phyloP scores from a whole-genome alignment of 92 coral and sea anemone genomes.

The Galaxea fascicularis region DNA sequence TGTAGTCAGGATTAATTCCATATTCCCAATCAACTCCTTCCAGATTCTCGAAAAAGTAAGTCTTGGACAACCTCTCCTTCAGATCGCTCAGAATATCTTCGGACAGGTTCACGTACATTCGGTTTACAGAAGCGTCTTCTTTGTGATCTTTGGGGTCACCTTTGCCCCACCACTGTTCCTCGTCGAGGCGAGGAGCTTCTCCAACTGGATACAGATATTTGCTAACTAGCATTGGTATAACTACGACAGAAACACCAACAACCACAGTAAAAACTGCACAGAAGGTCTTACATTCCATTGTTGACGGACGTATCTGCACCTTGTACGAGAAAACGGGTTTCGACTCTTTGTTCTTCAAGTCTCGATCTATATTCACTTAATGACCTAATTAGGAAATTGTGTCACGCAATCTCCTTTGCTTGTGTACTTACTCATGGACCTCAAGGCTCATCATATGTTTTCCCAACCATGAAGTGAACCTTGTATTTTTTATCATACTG shows the following conservation, averaged over 20 bases:
- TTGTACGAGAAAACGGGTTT: not conserved
- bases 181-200: constrained; percentile 23
- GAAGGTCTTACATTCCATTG: constrained; percentile 30
- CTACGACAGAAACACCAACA: constrained; percentile 29
- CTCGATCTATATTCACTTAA: no score
- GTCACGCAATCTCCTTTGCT: no score
- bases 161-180: constrained; percentile 89
- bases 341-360: no score
- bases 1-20: constrained; percentile 74
- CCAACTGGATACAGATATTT: constrained; percentile 22
- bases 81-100: constrained; percentile 77
- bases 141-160: constrained; percentile 34
- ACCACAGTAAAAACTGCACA: constrained; percentile 37
- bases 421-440: no score
- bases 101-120: constrained; percentile 60
- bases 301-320: not conserved
- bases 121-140: constrained; percentile 57
- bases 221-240: constrained; percentile 32
- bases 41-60: constrained; percentile 78
- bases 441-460: no score
- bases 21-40: constrained; percentile 90
- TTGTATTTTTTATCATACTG: no score
- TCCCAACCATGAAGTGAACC: no score
- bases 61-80: constrained; percentile 70
- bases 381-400: no score